Conservation (phyloP, 2,113 vertebrate genomes). For the Sinocyclocheilus anshuiensis region DNA sequence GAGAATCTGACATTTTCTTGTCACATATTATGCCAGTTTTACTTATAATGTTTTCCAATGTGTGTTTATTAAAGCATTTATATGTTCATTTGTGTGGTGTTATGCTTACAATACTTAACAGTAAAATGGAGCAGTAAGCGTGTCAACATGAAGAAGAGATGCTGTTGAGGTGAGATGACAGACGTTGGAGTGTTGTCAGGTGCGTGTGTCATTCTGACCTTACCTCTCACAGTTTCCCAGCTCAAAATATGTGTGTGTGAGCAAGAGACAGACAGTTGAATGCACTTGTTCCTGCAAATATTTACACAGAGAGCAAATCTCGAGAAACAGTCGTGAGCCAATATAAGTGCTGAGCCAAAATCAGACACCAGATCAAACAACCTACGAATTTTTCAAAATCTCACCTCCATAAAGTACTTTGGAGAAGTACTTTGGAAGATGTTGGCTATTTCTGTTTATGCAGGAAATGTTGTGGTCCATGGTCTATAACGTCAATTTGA, state of each 20-base stretch:
- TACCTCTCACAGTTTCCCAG: background rate
- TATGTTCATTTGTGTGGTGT: background rate
- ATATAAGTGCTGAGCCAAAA: background rate
- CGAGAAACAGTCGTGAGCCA: background rate
- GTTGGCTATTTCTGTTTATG: background rate
- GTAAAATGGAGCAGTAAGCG: background rate
- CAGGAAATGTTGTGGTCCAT: background rate
- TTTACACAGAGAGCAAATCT: conserved; percentile 9
- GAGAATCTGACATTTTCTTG: background rate
- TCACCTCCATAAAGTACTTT: background rate
- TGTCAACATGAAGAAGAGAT: background rate
- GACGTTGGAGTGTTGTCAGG: background rate
- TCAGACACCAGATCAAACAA: conserved; percentile 18
- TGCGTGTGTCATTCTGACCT: conserved; percentile 18
- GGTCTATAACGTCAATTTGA: background rate
- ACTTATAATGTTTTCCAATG: background rate
- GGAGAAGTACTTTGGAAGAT: no score
- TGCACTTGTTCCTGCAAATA: conserved; percentile 8
- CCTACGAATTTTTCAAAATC: background rate
- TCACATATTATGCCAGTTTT: background rate
- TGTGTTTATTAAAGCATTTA: background rate
- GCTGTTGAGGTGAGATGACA: conserved; percentile 28
- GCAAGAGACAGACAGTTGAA: background rate
- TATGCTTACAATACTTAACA: background rate
- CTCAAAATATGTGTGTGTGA: background rate